Base-by-base conservation (phyloP, 2,113 vertebrate genomes). In the Parus major region DNA sequence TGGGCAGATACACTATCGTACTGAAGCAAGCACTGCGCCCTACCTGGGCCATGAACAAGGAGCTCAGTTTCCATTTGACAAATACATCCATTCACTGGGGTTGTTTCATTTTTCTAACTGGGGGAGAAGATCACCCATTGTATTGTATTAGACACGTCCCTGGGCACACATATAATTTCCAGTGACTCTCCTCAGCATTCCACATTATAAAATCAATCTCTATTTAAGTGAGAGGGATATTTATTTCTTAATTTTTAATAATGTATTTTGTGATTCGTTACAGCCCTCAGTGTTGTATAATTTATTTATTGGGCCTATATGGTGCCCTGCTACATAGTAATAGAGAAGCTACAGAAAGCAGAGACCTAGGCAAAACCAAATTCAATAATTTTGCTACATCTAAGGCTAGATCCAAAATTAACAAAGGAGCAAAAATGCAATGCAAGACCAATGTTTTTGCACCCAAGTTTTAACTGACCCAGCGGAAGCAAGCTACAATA, bases 211-310 rank as follows among this genome's bases (percentile, higher is more conserved):
- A 97, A 98, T 98, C 97, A 98, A 98, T 98, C 97, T 97, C 96
- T 97, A 96, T 97, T 97, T 97, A 97, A 96, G 97, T 96, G 89
- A 97, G 77, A 81, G 27, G 52, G 96, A 96, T 97, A 97, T 97
- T 97, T 98, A 97, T 98, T 98, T 97, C 89, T 97, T 97, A 97
- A 96, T 98, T 98, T 98, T 98, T 98, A 97, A 97, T 97, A 97
- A 97, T 97, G 91, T 95, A 96, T 97, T 98, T 97, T 97, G 93
- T 98, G 97, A 97, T 98, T 98, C 98, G 95, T 96, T 98, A 95
- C 82, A 92, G 83, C 90, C 93, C 20, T 96, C 63, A 53, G 92
- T 96, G 93, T 96, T 96, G 94, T 97, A 97, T 98, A 97, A 97
- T 97, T 98, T 98, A 97, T 98, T 98, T 98, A 97, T 97, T 87